Evolutionary conservation across 35 echinoderm and acorn worm species (phyloP), one percentile per base, ranked within the genome.

Genomic region (Apostichopus parvimensis): DNA sequence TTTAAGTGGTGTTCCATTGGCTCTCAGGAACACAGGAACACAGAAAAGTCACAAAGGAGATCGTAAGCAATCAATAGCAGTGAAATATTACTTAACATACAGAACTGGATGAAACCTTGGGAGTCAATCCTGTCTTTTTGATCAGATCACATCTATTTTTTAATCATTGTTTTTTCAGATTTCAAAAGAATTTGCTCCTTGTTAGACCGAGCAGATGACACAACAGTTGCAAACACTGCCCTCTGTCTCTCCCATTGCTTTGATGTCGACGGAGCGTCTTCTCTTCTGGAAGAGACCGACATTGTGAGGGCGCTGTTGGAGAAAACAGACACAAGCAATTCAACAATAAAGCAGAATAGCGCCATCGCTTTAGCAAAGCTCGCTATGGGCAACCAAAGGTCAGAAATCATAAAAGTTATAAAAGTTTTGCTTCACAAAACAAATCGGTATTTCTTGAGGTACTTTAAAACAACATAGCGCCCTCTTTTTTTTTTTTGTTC

Each of bases 271-370:
- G 88, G 88, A 56, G 80, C 89, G 4, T 86, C 91, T 14, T 53
- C 54, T 21, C 57, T 66, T 22, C 25, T 99, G 54, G 92, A 92
- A 12, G 84, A 80, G 12, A 91, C 93, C 1, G 97, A 94, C 56
- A 91, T 99, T 34, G 80, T 96, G 57, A 93, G 92, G 79, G 93
- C 87, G 17, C 70, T 96, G 7, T 58, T 96, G 15, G 66, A 92
- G 18, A 96, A 96, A 61, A 99, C 97, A 21, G 97, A 99, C 79
- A 96, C 95, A 17, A 62, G 61, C 4, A 93, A 94, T 12, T 60
- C 79, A 21, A 88, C 91, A n/a, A 93, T 99, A 21, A 99, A 99
- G 87, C 90, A 99, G 87, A 99, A 99, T 83, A 93, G 95, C 90
- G 95, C 97, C 20, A 99, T 99, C 52, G 89, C 97, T 18, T 77